Percentiles rank a stretch among this genome's conserved stretches.
Evolutionary conservation across 1,140 invertebrate genomes (phyloP).

Genomic region (Drosophila biarmipes): DNA sequence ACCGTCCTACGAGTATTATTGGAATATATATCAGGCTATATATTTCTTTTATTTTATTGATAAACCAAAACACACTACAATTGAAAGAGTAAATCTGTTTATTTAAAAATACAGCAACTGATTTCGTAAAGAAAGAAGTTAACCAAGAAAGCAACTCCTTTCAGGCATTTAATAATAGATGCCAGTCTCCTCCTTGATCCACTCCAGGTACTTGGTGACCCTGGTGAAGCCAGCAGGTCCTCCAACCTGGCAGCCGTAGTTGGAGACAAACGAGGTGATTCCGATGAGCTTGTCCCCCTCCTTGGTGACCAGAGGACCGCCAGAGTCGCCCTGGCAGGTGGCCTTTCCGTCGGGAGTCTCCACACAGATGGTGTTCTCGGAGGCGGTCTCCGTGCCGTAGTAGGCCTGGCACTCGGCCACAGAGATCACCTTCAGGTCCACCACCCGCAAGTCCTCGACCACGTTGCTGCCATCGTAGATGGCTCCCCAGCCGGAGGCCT

Average conservation of each 20-base stretch:
- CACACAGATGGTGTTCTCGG: conserved; percentile 50
- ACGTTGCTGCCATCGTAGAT: conserved; percentile 55
- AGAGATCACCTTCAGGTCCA: conserved; percentile 35
- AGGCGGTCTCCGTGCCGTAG: conserved; percentile 36
- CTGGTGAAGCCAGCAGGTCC: conserved; percentile 86
- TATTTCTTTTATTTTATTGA: too few species aligned
- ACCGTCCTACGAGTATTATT: too few species aligned
- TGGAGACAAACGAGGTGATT: conserved; percentile 85
- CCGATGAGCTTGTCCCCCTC: conserved; percentile 80
- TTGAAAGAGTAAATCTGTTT: too few species aligned
- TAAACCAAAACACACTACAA: too few species aligned
- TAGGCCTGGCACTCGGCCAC: conserved; percentile 39
- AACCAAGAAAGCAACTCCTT: not conserved
- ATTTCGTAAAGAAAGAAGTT: too few species aligned
- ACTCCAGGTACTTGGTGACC: conserved; percentile 85
- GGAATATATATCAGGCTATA: too few species aligned
- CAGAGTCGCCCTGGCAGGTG: conserved; percentile 64
- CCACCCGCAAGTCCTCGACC: conserved; percentile 31
- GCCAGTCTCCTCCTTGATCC: conserved; percentile 86
- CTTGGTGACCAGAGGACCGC: conserved; percentile 58
- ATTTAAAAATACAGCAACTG: too few species aligned
- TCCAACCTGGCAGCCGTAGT: conserved; percentile 85
- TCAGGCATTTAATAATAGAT: conserved; percentile 64
- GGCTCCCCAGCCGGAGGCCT: conserved; percentile 60
- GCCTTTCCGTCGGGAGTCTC: conserved; percentile 53